phyloP scores from a whole-genome alignment of 2,113 vertebrate genomes.

The Acrocephalus kingi region DNA sequence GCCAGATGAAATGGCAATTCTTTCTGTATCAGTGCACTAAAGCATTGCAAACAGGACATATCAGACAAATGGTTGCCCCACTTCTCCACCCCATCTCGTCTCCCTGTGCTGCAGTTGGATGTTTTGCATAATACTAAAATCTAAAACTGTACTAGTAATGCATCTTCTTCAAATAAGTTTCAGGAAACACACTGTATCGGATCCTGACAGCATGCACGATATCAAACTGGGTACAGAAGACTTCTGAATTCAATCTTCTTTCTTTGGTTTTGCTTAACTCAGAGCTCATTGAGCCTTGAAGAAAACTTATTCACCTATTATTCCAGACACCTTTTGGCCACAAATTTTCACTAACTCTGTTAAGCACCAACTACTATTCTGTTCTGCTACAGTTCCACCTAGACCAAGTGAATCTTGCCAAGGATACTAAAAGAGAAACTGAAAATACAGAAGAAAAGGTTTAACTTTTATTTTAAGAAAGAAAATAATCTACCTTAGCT shows the following conservation, averaged over 20 bases:
- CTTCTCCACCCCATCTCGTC: neutral
- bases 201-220: neutral
- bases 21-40: neutral
- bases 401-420: neutral
- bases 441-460: neutral
- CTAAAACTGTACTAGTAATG: neutral
- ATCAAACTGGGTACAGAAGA: neutral
- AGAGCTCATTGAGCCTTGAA: neutral
- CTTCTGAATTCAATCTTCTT: neutral
- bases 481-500: neutral
- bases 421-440: neutral
- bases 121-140: neutral
- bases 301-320: neutral
- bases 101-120: neutral
- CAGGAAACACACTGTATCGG: neutral
- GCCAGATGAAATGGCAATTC: neutral
- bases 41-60: neutral
- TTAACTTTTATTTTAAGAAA: neutral
- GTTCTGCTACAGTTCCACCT: neutral
- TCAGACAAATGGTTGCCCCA: neutral
- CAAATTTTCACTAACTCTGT: neutral
- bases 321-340: neutral
- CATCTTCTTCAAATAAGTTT: neutral
- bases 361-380: neutral
- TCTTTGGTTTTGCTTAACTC: neutral